Evolutionary conservation across 1,140 invertebrate species (phyloP), one percentile per base, ranked within the genome.

Genomic region (Aphidius ervi): DNA sequence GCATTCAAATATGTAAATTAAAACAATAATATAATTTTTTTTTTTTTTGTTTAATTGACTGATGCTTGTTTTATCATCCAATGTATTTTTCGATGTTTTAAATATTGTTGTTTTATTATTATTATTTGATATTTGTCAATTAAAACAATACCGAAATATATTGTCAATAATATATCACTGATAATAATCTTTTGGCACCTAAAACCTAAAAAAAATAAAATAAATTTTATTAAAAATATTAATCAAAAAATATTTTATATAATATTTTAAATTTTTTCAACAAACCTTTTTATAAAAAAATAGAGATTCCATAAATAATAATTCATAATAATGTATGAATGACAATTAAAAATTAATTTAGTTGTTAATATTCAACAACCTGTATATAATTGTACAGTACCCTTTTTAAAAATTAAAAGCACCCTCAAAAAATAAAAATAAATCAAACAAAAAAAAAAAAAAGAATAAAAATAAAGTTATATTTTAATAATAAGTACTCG

Each of bases 161-260:
- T 64, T 40, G 58, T 56, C 48, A 49, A 16, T 54, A 54, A 54
- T 63, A 67, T 73, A 71, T 68, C 63, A 68, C 65, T 69, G 59
- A 67, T 54, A 31, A 31, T 31, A 61, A 65, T 67, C 63, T 65
- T 70, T 72, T 70, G 67, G 64, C 64, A 68, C 23, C 23, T 31
- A 31, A 31, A 31, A 31, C 4, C 23, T 31, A 31, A 0, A 31
- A 31, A 31, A 3, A 31, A 31, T 31, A 16, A 16, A 16, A 16
- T 16, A 16, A 16, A 16, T 16, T 16, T 16, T 16, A 31, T 31
- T 31, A 31, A 31, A 31, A 31, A 31, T 31, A 31, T 31, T 31
- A 31, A 3, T 31, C 23, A 31, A 2, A 31, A 2, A 31, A 31
- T 31, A 31, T 31, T 31, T 31, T 31, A 31, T 31, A 31, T 31